phyloP scores from a whole-genome alignment of 2,888 invertebrate species.

The Camponotus fellah region DNA sequence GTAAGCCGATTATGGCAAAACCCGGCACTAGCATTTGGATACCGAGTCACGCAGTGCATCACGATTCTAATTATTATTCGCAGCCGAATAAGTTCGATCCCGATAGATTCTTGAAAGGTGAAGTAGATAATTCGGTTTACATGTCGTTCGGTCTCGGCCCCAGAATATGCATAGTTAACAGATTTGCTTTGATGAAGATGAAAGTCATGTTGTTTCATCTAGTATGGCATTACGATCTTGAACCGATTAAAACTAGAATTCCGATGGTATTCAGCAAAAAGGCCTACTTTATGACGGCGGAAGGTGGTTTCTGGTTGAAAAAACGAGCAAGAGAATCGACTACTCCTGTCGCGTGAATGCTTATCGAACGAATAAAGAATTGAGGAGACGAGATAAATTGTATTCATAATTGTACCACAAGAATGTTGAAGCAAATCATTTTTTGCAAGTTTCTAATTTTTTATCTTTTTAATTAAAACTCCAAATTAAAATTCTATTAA shows the following conservation, averaged over 20 bases:
- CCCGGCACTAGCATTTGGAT: conserved; percentile 79
- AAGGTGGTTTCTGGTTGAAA: conserved; percentile 74
- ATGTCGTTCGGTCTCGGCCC: conserved; percentile 79
- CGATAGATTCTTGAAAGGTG: conserved; percentile 81
- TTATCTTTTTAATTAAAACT: too few relatives aligned
- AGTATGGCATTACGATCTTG: conserved; percentile 67
- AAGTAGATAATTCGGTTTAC: conserved; percentile 58
- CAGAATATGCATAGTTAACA: conserved; percentile 78
- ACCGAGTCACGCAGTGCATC: conserved; percentile 79
- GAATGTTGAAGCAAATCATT: too few relatives aligned
- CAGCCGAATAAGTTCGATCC: conserved; percentile 84
- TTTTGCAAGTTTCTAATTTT: too few relatives aligned
- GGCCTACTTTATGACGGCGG: conserved; percentile 54
- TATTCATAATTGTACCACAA: neutral
- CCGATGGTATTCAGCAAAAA: conserved; percentile 78
- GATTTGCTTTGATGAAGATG: conserved; percentile 84
- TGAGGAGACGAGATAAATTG: neutral
- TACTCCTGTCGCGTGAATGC: neutral
- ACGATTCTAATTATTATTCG: conserved; percentile 80
- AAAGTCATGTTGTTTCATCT: conserved; percentile 75
- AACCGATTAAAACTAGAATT: conserved; percentile 84
- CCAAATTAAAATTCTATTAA: too few relatives aligned
- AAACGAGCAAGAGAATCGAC: neutral
- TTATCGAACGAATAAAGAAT: neutral
- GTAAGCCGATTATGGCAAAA: conserved; percentile 75